These are phyloP conservation scores for Hirundo rustica DNA, from an alignment of 2,797 vertebrate genomes.

Conservation along the genomic window DNA sequence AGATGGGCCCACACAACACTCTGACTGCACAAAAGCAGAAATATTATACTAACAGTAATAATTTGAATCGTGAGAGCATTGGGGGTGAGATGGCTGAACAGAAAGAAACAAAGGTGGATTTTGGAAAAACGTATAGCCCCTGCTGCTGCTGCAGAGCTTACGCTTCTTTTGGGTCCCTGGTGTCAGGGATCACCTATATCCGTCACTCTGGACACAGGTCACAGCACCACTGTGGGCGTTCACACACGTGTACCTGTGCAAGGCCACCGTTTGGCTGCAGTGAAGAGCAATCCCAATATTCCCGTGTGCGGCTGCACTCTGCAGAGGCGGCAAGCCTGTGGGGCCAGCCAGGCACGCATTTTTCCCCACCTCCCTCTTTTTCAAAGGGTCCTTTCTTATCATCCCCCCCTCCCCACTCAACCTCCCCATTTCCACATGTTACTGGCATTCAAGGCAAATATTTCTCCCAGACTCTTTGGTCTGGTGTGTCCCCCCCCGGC, in stretches of 20 bases:
- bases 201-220: not conserved
- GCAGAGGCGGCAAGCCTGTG: not conserved
- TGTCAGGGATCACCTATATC: not conserved
- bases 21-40: not conserved
- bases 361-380: constrained; percentile 34
- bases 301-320: not conserved
- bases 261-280: rapidly evolving
- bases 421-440: constrained; percentile 48
- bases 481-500: constrained; percentile 20
- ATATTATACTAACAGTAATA: not conserved
- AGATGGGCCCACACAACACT: not conserved
- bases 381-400: constrained; percentile 63
- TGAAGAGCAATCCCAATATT: not conserved
- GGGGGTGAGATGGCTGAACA: not conserved
- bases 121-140: rapidly evolving
- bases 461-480: constrained; percentile 61
- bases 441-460: constrained; percentile 64
- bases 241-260: not conserved
- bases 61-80: not conserved
- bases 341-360: not conserved
- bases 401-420: not conserved
- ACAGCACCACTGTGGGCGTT: not conserved
- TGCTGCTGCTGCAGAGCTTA: not conserved
- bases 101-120: not conserved
- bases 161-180: not conserved